phyloP scores from a whole-genome alignment of 2,113 vertebrate species.

The Crocuta crocuta region DNA sequence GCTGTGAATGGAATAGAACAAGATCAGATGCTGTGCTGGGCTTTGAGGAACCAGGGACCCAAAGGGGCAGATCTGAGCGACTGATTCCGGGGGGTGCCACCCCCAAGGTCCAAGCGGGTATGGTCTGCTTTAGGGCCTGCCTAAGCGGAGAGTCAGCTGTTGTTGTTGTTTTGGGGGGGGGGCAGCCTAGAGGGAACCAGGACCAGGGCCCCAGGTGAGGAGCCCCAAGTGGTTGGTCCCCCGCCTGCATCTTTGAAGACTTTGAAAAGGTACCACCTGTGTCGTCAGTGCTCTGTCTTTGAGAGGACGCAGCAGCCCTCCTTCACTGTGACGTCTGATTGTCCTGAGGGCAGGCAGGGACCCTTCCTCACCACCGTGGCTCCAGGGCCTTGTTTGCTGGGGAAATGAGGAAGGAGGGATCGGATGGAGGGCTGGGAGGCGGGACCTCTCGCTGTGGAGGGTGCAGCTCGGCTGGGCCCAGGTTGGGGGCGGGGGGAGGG shows the following conservation, averaged over 20 bases:
- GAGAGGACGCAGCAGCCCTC: rapidly evolving
- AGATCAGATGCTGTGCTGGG: background rate
- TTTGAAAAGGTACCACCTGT: background rate
- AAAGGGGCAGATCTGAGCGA: background rate
- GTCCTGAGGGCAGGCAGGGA: background rate
- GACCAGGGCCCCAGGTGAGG: no score
- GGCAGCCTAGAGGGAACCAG: background rate
- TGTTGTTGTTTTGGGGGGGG: no score
- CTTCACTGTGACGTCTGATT: rapidly evolving
- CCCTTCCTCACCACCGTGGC: rapidly evolving
- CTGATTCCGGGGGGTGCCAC: rapidly evolving
- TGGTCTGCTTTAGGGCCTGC: background rate
- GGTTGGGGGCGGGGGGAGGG: background rate
- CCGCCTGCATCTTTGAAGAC: background rate
- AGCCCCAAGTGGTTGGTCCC: no score
- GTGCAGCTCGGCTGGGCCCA: no score
- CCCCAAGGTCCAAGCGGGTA: no score
- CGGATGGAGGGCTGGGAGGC: rapidly evolving
- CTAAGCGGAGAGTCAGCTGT: background rate
- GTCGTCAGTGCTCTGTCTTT: background rate
- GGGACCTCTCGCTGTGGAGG: rapidly evolving
- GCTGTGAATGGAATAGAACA: background rate
- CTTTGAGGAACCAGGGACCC: background rate
- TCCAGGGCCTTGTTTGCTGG: background rate
- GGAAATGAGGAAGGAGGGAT: background rate